Evolutionary conservation across 2,797 vertebrate genomes (phyloP).

Genomic region (Rhyacichthys aspro): DNA sequence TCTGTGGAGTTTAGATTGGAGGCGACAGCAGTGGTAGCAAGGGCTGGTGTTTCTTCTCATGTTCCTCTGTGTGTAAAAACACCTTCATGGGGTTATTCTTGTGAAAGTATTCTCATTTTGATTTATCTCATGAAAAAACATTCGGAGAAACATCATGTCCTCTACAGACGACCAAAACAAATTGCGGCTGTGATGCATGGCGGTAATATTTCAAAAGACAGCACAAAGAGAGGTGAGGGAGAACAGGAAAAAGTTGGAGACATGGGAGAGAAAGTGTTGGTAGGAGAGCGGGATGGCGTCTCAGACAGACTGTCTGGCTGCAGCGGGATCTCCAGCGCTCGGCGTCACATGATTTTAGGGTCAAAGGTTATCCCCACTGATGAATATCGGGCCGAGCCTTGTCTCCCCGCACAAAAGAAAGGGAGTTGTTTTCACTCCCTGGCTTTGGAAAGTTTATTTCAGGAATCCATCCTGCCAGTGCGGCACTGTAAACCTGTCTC

Average conservation of each 20-base stretch:
- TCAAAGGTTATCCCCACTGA: constrained; percentile 85
- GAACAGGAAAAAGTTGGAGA: constrained; percentile 43
- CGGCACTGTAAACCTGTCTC: constrained; percentile 83
- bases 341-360: constrained; percentile 84
- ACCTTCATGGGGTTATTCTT: background rate
- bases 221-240: constrained; percentile 30
- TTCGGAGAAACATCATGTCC: background rate
- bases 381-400: constrained; percentile 80
- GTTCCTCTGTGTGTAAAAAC: constrained; percentile 14
- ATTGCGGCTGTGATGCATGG: background rate
- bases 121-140: background rate
- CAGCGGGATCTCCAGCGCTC: constrained; percentile 81
- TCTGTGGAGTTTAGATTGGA: constrained; percentile 36
- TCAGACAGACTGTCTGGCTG: constrained; percentile 88
- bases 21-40: constrained; percentile 14
- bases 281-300: constrained; percentile 72
- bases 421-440: constrained; percentile 81
- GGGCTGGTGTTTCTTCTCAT: background rate
- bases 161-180: background rate
- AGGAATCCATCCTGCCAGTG: constrained; percentile 81
- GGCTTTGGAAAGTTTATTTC: constrained; percentile 82
- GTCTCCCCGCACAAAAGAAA: constrained; percentile 73
- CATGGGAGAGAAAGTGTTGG: constrained; percentile 47
- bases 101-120: no score
- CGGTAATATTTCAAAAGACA: constrained; percentile 9